These are phyloP conservation scores for Nymphalis urticae DNA, from an alignment of 2,888 invertebrate genomes.

Conservation along the genomic window DNA sequence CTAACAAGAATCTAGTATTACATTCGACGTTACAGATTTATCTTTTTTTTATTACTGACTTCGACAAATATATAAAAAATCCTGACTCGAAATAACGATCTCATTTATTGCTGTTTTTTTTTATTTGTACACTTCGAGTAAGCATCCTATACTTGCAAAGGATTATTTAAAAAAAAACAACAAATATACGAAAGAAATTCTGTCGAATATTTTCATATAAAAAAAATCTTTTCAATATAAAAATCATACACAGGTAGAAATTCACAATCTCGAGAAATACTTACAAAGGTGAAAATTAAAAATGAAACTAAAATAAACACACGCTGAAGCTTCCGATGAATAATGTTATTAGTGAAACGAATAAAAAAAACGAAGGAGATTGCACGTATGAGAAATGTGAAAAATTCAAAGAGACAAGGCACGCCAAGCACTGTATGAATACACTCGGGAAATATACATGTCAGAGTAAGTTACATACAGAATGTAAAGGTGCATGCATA, in stretches of 20 bases:
- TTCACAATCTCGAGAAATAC: neutral
- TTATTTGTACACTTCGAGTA: too few species aligned
- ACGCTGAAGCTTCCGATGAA: constrained; percentile 11
- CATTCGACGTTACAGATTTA: neutral
- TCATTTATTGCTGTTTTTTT: neutral
- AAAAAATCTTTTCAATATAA: too few species aligned
- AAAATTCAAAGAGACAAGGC: constrained; percentile 54
- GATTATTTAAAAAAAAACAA: too few species aligned
- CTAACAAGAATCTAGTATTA: neutral
- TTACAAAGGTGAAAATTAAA: neutral
- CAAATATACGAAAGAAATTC: too few species aligned
- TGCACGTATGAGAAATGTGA: constrained; percentile 33
- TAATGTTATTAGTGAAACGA: constrained; percentile 23
- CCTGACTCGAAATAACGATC: too few species aligned
- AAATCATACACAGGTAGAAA: too few species aligned
- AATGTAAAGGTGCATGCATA: constrained; percentile 43
- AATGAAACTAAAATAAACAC: neutral
- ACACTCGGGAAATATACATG: constrained; percentile 63
- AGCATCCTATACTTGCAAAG: too few species aligned
- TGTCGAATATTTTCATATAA: too few species aligned
- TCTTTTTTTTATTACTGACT: neutral
- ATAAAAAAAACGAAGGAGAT: constrained; percentile 26
- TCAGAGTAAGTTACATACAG: constrained; percentile 48
- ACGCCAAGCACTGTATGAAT: constrained; percentile 47
- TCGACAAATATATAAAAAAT: too few species aligned